phyloP scores from a whole-genome alignment of 2,888 invertebrate genomes.

The Mesorhabditis sp. region DNA sequence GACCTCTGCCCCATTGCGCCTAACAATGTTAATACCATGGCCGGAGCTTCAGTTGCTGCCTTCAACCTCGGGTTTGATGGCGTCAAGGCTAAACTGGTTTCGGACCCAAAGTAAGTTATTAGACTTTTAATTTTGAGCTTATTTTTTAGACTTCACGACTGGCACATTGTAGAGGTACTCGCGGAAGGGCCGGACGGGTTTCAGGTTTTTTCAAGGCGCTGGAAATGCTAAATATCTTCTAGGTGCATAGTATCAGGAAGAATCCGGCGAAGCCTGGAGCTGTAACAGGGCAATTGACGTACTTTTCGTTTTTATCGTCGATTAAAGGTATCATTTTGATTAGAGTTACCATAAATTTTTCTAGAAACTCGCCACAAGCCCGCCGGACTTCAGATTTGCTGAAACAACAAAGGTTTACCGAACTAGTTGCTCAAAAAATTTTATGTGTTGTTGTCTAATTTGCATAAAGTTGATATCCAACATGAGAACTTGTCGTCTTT shows the following conservation, averaged over 20 bases:
- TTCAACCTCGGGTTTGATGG: slow-evolving; percentile 64
- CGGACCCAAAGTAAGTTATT: slow-evolving; percentile 62
- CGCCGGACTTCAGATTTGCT: slow-evolving; percentile 49
- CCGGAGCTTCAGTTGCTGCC: slow-evolving; percentile 63
- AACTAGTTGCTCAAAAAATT: too few species aligned
- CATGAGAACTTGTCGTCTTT: too few species aligned
- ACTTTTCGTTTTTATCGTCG: slow-evolving; percentile 63
- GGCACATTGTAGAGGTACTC: slow-evolving; percentile 63
- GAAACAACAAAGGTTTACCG: too few species aligned
- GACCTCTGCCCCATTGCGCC: slow-evolving; percentile 64
- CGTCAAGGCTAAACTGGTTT: slow-evolving; percentile 62
- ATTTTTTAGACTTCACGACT: slow-evolving; percentile 60
- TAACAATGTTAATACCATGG: slow-evolving; percentile 68
- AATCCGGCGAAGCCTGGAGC: slow-evolving; percentile 64
- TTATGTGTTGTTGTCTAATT: too few species aligned
- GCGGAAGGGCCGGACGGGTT: slow-evolving; percentile 39
- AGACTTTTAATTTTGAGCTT: slow-evolving; percentile 6
- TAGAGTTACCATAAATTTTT: slow-evolving; percentile 12
- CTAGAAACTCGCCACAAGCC: slow-evolving; percentile 44
- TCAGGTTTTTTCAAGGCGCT: slow-evolving; percentile 39
- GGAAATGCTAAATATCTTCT: slow-evolving; percentile 16
- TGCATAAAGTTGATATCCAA: too few species aligned
- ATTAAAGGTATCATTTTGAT: slow-evolving; percentile 54
- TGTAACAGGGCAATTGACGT: slow-evolving; percentile 65
- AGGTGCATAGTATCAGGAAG: slow-evolving; percentile 58